phyloP scores from a whole-genome alignment of 2,797 vertebrate genomes.

The Tolypeutes matacus region DNA sequence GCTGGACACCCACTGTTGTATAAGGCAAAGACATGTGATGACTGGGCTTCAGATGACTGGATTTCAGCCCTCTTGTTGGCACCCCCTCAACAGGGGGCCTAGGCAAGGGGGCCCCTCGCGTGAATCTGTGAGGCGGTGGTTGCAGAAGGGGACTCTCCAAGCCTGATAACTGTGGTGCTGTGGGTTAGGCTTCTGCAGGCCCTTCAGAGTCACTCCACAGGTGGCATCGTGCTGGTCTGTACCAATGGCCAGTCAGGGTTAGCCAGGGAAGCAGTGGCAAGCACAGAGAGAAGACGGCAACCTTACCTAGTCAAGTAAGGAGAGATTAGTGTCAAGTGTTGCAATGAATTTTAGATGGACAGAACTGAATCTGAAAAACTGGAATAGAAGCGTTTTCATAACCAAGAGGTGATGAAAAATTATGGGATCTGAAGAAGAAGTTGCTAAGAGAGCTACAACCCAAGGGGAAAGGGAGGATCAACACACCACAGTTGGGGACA shows the following conservation, averaged over 20 bases:
- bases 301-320: neutral
- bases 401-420: neutral
- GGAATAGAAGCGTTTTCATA: neutral
- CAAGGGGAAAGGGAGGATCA: neutral
- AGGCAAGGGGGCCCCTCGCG: neutral
- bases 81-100: neutral
- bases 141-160: neutral
- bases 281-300: neutral
- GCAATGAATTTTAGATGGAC: neutral
- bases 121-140: neutral
- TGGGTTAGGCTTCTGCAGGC: neutral
- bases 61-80: neutral
- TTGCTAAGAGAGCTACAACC: neutral
- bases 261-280: neutral
- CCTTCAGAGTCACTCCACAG: neutral
- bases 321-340: neutral
- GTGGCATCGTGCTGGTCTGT: neutral
- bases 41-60: neutral
- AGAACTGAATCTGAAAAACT: neutral
- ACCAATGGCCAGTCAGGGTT: too few species aligned
- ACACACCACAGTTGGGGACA: neutral
- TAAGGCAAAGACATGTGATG: neutral
- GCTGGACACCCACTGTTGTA: neutral
- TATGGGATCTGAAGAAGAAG: neutral
- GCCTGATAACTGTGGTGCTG: too few species aligned